These are phyloP conservation scores for Peromyscus polionotus DNA, from an alignment of 2,113 vertebrate genomes.

Conservation along the genomic window DNA sequence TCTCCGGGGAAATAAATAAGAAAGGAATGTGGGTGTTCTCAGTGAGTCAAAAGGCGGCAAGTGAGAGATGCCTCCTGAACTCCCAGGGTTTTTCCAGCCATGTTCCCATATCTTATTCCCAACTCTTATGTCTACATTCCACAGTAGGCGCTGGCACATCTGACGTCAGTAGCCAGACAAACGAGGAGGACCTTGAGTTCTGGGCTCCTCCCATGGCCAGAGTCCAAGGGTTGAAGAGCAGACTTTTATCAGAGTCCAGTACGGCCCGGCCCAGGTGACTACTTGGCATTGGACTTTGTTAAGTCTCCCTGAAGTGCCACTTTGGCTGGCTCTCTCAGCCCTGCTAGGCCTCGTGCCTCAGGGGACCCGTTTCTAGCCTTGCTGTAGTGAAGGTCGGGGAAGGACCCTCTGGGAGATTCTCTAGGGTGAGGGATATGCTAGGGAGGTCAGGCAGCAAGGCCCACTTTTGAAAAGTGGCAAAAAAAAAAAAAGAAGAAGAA, in stretches of 20 bases:
- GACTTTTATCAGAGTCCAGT: constrained; percentile 61
- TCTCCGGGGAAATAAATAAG: neutral
- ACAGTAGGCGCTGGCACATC: neutral
- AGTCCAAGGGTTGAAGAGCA: constrained; percentile 80
- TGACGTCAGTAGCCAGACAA: neutral
- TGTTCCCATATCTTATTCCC: neutral
- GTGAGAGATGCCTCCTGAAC: neutral
- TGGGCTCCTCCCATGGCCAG: constrained; percentile 43
- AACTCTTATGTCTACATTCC: neutral
- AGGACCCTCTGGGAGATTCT: neutral
- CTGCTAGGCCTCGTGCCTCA: neutral
- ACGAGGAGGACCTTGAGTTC: constrained; percentile 31
- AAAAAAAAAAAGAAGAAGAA: neutral
- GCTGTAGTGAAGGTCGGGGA: neutral
- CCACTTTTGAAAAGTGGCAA: neutral
- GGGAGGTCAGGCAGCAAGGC: neutral
- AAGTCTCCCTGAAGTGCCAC: constrained; percentile 52
- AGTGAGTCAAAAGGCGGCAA: neutral
- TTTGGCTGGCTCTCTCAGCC: neutral
- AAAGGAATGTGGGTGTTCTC: neutral
- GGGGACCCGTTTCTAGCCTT: neutral
- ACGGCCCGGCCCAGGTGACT: constrained; percentile 63
- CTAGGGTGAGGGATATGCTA: neutral
- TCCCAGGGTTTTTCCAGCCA: neutral
- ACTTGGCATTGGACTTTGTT: constrained; percentile 74